phyloP scores from a whole-genome alignment of 2,797 vertebrate species.

The Botia kubotai region DNA sequence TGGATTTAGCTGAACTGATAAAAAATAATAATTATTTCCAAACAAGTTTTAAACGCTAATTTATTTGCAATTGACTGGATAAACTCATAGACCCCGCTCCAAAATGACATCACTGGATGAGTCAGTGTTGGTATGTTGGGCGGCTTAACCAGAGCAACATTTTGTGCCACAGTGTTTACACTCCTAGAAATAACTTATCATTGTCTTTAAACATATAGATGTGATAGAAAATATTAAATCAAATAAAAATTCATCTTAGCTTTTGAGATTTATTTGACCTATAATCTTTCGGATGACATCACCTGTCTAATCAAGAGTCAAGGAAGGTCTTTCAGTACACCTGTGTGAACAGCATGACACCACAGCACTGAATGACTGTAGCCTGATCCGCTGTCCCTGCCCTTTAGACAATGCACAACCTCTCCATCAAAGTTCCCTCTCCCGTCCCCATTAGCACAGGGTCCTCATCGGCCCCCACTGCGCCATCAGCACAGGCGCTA shows the following conservation, averaged over 20 bases:
- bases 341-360: slow-evolving; percentile 7
- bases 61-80: neutral
- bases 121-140: neutral
- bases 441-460: slow-evolving; percentile 41
- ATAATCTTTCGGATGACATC: neutral
- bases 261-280: neutral
- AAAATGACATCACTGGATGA: neutral
- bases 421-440: slow-evolving; percentile 42
- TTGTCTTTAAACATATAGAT: neutral
- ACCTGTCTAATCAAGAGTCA: slow-evolving; percentile 6
- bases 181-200: neutral
- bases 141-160: neutral
- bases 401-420: slow-evolving; percentile 42
- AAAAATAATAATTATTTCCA: neutral
- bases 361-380: slow-evolving; percentile 13
- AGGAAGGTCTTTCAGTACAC: neutral
- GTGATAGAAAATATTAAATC: neutral
- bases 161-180: neutral
- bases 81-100: neutral
- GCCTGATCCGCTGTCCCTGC: slow-evolving; percentile 32
- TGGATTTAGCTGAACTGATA: neutral
- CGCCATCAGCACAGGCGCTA: slow-evolving; percentile 42
- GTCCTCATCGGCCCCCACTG: slow-evolving; percentile 32
- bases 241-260: too few species aligned
- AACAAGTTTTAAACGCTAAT: neutral